A percentile compares a stretch with the other conserved stretches of the same genome.
phyloP scores from a whole-genome alignment of 1,140 invertebrate genomes.

The Sycophaga agraensis region DNA sequence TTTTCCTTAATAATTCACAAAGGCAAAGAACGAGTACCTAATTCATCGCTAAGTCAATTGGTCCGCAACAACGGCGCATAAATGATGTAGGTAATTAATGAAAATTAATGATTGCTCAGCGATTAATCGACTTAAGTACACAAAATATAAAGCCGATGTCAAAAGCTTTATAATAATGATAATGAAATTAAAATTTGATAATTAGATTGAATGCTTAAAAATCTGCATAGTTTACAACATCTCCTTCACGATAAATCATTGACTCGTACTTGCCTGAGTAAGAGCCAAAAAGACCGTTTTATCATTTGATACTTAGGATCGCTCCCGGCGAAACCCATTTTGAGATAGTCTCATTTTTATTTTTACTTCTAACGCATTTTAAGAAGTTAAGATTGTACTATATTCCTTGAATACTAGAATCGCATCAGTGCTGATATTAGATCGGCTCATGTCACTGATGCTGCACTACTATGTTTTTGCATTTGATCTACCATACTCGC shows the following conservation, averaged over 20 bases:
- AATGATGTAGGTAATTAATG: background rate
- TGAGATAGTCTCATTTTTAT: conserved; percentile 19
- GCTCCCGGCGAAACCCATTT: conserved; percentile 24
- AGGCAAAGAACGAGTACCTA: background rate
- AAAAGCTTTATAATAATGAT: background rate
- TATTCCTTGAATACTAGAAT: conserved; percentile 26
- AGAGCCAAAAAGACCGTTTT: conserved; percentile 3
- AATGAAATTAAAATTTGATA: conserved; percentile 3
- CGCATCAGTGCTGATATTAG: conserved; percentile 1
- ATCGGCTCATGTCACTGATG: conserved; percentile 25
- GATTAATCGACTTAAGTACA: conserved; percentile 20
- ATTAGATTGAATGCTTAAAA: conserved; percentile 4
- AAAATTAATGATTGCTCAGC: conserved; percentile 6
- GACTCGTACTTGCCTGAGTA: conserved; percentile 1
- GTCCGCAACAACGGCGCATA: conserved; percentile 5
- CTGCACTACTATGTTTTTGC: conserved; percentile 10
- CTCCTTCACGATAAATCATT: conserved; percentile 9
- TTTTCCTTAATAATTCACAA: conserved; percentile 4
- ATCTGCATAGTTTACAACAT: conserved; percentile 1
- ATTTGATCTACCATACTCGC: conserved; percentile 15
- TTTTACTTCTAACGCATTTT: conserved; percentile 27
- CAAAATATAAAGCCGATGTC: background rate
- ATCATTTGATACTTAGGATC: conserved; percentile 8
- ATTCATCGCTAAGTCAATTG: conserved; percentile 9
- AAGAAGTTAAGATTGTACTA: conserved; percentile 30